Conservation (phyloP, 2,113 vertebrate genomes). For the Platichthys stellatus region DNA sequence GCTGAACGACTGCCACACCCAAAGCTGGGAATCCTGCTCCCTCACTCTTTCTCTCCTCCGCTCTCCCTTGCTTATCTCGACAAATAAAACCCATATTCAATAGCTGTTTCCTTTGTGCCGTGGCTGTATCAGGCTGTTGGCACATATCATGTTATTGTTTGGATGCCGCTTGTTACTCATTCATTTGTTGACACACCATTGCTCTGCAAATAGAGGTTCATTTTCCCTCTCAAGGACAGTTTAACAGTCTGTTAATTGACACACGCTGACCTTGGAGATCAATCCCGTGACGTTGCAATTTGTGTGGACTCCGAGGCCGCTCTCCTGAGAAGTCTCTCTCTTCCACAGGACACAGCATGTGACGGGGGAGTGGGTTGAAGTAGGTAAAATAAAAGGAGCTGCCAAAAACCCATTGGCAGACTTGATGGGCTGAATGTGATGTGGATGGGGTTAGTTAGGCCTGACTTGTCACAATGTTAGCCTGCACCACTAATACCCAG, state of each 20-base stretch:
- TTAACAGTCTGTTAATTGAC: conserved; percentile 5
- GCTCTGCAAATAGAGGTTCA: no score
- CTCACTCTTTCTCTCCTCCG: neutral
- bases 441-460: conserved; percentile 29
- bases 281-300: neutral
- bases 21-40: conserved; percentile 47
- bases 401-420: no score
- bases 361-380: neutral
- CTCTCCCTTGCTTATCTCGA: conserved; percentile 24
- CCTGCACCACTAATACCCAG: no score
- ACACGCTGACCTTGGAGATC: neutral
- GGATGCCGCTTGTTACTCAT: conserved; percentile 9
- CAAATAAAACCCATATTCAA: conserved; percentile 40
- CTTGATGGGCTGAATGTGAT: conserved; percentile 44
- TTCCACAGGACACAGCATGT: neutral
- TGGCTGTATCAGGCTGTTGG: neutral
- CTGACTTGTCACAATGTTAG: no score
- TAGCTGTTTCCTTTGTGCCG: conserved; percentile 28
- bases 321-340: conserved; percentile 1
- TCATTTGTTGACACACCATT: neutral
- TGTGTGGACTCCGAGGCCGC: neutral
- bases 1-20: conserved; percentile 53
- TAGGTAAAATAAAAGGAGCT: neutral
- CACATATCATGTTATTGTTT: conserved; percentile 18
- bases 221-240: neutral